Evolutionary conservation across 2,888 invertebrate species (phyloP).

Genomic region (Abscondita cerata): DNA sequence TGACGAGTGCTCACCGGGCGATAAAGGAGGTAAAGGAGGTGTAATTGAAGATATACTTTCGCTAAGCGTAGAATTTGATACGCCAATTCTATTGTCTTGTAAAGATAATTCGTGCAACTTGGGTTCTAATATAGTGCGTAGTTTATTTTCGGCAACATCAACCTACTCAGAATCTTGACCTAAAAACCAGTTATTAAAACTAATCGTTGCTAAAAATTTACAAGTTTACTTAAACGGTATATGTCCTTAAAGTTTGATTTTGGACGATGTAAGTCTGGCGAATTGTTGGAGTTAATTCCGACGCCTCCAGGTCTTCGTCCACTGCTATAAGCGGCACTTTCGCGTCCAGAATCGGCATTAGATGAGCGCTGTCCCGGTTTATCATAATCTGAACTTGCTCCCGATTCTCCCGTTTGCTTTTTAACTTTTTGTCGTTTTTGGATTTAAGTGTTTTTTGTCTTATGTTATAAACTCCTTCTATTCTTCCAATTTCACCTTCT

Average conservation of each 20-base stretch:
- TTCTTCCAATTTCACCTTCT: constrained; percentile 53
- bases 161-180: constrained; percentile 80
- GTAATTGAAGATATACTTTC: constrained; percentile 76
- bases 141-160: constrained; percentile 80
- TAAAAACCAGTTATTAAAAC: constrained; percentile 36
- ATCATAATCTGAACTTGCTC: constrained; percentile 76
- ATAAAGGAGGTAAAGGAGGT: constrained; percentile 78
- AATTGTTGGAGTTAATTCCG: constrained; percentile 65
- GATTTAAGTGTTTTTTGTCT: constrained; percentile 53
- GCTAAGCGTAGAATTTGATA: constrained; percentile 71
- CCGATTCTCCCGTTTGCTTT: constrained; percentile 63
- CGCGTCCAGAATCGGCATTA: constrained; percentile 80
- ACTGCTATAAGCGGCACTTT: constrained; percentile 82
- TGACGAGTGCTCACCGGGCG: constrained; percentile 67
- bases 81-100: constrained; percentile 61
- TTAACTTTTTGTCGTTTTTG: constrained; percentile 61
- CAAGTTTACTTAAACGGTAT: constrained; percentile 35
- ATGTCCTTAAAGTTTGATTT: constrained; percentile 47
- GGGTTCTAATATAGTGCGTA: constrained; percentile 78
- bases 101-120: constrained; percentile 70
- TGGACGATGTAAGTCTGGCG: constrained; percentile 61
- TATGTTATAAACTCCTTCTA: constrained; percentile 67
- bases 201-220: neutral
- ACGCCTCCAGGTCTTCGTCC: constrained; percentile 68
- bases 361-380: constrained; percentile 76